phyloP scores from a whole-genome alignment of 2,888 invertebrate species.

The Tiliacea citrago region DNA sequence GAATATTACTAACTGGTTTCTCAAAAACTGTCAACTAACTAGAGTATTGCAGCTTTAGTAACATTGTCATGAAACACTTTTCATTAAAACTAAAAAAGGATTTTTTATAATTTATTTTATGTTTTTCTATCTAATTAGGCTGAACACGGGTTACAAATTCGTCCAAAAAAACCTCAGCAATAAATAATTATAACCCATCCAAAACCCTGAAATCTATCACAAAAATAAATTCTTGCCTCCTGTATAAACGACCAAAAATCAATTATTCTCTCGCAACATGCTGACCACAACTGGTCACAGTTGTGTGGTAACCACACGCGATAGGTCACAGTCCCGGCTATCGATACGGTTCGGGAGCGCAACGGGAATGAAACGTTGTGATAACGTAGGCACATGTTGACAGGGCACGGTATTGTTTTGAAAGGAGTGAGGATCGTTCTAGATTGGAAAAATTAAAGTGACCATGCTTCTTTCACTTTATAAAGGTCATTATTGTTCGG shows the following conservation, averaged over 20 bases:
- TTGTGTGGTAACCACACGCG: conserved; percentile 38
- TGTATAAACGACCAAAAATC: conserved; percentile 46
- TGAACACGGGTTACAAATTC: too few species aligned
- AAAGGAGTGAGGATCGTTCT: background rate
- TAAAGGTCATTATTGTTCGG: too few species aligned
- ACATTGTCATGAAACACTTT: too few species aligned
- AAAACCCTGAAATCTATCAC: conserved; percentile 5
- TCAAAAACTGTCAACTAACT: too few species aligned
- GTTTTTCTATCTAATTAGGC: too few species aligned
- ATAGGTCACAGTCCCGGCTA: conserved; percentile 32
- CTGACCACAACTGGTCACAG: conserved; percentile 50
- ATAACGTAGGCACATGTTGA: conserved; percentile 23
- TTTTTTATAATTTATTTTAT: too few species aligned
- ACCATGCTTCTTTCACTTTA: background rate
- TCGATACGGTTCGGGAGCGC: conserved; percentile 47
- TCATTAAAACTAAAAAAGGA: too few species aligned
- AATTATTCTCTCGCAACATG: conserved; percentile 50
- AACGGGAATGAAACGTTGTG: conserved; percentile 42
- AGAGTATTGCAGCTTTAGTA: too few species aligned
- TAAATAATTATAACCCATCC: background rate
- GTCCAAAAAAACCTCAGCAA: background rate
- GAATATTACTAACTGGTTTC: too few species aligned
- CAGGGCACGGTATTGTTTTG: background rate
- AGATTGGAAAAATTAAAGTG: background rate
- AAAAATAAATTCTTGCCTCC: conserved; percentile 30